A percentile compares a stretch with the other conserved stretches of the same genome.
phyloP scores from a whole-genome alignment of 2,113 vertebrate genomes.

The Nyctereutes procyonoides region DNA sequence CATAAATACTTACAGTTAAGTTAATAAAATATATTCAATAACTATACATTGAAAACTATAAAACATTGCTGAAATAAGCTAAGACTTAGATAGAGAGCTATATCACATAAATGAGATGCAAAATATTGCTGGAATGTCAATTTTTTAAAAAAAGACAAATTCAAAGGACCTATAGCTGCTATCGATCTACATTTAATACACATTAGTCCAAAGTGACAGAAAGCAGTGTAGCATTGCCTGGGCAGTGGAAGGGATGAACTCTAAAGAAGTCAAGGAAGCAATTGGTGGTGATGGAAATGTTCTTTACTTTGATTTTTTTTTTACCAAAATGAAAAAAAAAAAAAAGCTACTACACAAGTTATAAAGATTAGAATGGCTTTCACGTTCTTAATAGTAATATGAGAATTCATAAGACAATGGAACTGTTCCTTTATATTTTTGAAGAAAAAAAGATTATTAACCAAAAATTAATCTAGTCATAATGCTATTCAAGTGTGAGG shows the following conservation, averaged over 20 bases:
- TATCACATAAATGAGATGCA: neutral
- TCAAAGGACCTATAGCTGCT: neutral
- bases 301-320: neutral
- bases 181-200: neutral
- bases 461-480: neutral
- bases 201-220: neutral
- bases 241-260: neutral
- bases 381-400: neutral
- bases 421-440: neutral
- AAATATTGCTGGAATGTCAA: neutral
- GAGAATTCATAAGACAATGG: neutral
- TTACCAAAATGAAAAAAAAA: neutral
- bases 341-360: neutral
- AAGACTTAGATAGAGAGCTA: slow-evolving; percentile 9
- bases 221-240: neutral
- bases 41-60: neutral
- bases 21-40: neutral
- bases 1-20: slow-evolving; percentile 10
- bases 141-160: neutral
- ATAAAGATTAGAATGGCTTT: neutral
- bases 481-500: neutral
- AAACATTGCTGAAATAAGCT: neutral
- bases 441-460: neutral
- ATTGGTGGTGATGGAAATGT: neutral
- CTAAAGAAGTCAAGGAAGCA: neutral